phyloP scores from a whole-genome alignment of 2,113 vertebrate genomes.

The Butorides virescens region DNA sequence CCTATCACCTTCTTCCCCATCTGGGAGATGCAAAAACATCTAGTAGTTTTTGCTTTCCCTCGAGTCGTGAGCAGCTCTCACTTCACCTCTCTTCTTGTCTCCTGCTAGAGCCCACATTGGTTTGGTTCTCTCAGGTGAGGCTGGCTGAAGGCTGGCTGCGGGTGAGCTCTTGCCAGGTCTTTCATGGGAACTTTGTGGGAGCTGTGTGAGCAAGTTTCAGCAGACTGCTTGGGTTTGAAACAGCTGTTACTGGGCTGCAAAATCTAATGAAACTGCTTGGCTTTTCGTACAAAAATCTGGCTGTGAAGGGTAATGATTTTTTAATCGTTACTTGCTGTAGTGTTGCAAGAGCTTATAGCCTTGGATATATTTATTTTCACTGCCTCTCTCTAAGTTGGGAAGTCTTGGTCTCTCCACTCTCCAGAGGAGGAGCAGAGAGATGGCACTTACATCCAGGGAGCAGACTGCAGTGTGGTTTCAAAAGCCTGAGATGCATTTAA shows the following conservation, averaged over 20 bases:
- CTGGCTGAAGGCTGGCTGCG: background rate
- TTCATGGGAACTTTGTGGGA: background rate
- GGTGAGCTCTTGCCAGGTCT: background rate
- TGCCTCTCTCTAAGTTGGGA: background rate
- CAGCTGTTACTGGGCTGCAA: background rate
- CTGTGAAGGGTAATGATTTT: background rate
- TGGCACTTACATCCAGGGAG: background rate
- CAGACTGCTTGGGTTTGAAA: background rate
- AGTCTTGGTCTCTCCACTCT: background rate
- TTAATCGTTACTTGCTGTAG: background rate
- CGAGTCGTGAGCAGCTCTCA: background rate
- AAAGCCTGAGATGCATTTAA: background rate
- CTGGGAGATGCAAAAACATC: background rate
- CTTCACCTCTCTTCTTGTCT: background rate
- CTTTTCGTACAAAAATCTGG: background rate
- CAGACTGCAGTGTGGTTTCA: background rate
- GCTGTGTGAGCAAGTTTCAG: background rate
- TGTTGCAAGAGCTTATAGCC: background rate
- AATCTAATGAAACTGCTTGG: background rate
- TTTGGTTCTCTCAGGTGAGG: background rate
- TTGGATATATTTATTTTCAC: background rate
- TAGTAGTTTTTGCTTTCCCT: background rate
- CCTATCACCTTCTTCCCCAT: background rate
- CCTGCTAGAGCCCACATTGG: background rate
- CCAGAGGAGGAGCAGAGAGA: background rate